Conservation (phyloP, 2,113 vertebrate genomes). For the Sterna hirundo region DNA sequence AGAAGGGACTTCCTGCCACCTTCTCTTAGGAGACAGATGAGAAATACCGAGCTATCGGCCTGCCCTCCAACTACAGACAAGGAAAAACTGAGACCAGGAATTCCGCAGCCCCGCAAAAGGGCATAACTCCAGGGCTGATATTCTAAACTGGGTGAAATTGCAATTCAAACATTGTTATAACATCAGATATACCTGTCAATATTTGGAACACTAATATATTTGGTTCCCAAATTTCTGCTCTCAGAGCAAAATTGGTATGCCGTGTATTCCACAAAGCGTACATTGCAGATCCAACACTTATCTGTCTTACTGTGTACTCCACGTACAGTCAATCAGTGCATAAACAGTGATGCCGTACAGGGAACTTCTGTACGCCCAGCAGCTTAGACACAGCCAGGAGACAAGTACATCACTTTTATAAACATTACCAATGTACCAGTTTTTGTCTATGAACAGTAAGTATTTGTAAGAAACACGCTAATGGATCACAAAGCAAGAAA, state of each 20-base stretch:
- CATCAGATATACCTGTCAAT: neutral
- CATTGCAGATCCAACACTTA: neutral
- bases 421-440: neutral
- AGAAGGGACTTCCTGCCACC: neutral
- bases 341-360: rapidly evolving
- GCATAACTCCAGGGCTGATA: neutral
- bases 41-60: neutral
- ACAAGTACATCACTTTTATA: neutral
- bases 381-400: neutral
- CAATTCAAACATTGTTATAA: neutral
- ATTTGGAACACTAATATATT: neutral
- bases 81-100: neutral
- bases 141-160: neutral
- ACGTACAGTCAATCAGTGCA: neutral
- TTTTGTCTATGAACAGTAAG: neutral
- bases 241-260: rapidly evolving
- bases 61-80: neutral
- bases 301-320: too few species aligned
- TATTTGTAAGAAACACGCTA: neutral
- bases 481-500: neutral
- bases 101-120: neutral
- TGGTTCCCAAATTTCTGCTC: neutral
- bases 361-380: neutral
- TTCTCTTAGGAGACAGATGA: neutral
- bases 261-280: neutral